Evolutionary conservation across 1,140 invertebrate genomes (phyloP).

Genomic region (Harlomillsia oculata): DNA sequence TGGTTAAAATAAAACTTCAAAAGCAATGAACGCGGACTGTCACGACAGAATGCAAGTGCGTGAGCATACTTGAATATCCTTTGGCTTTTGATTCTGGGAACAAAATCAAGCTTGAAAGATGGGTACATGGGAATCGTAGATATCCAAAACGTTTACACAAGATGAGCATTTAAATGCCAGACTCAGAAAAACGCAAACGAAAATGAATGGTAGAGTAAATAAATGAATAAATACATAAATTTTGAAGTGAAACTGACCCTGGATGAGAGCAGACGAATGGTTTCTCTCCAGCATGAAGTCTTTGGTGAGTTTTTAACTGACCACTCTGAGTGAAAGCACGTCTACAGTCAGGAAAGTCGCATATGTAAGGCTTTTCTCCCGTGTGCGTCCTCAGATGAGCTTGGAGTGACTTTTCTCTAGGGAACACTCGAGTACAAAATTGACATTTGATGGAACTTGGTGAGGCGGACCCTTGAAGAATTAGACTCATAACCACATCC

Average conservation of each 20-base stretch:
- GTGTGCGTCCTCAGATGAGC: slow-evolving; percentile 73
- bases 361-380: slow-evolving; percentile 66
- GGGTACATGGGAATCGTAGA: too few species aligned
- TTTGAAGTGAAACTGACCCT: slow-evolving; percentile 45
- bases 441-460: slow-evolving; percentile 63
- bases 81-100: too few species aligned
- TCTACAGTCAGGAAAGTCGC: slow-evolving; percentile 65
- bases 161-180: too few species aligned
- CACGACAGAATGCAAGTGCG: too few species aligned
- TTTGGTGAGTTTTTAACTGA: slow-evolving; percentile 71
- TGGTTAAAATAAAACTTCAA: too few species aligned
- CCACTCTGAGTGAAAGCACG: slow-evolving; percentile 73
- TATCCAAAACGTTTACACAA: too few species aligned
- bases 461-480: slow-evolving; percentile 60
- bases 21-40: too few species aligned
- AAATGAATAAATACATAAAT: neutral
- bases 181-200: too few species aligned
- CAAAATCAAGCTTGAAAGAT: too few species aligned
- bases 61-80: too few species aligned
- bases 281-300: slow-evolving; percentile 68
- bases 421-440: slow-evolving; percentile 65
- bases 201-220: too few species aligned
- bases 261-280: slow-evolving; percentile 62
- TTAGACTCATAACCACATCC: slow-evolving; percentile 59
- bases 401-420: slow-evolving; percentile 67